These are phyloP conservation scores for Erebia epiphron DNA, from an alignment of 2,888 invertebrate species.

Conservation along the genomic window DNA sequence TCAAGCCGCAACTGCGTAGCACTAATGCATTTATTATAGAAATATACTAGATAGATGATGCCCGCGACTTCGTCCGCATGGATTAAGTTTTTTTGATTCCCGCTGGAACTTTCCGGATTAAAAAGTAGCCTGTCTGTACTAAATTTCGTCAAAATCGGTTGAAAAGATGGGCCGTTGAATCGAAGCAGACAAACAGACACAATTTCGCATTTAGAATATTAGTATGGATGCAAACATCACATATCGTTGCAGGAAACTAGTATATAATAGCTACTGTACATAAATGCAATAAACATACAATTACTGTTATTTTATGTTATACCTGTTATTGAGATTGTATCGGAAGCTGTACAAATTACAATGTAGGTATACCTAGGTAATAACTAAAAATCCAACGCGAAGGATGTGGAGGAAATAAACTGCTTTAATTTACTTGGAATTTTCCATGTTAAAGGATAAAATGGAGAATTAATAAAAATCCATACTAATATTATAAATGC, in stretches of 20 bases:
- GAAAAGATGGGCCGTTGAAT: no score
- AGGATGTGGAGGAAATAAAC: not conserved
- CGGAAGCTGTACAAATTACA: slow-evolving; percentile 8
- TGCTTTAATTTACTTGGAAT: no score
- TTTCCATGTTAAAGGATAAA: no score
- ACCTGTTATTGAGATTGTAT: slow-evolving; percentile 7
- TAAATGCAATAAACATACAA: slow-evolving; percentile 3
- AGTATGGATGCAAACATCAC: not conserved
- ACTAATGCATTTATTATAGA: slow-evolving; percentile 9
- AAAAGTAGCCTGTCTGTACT: no score
- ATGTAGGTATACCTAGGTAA: not conserved
- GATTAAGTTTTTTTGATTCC: no score
- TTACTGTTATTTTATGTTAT: slow-evolving; percentile 6
- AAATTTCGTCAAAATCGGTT: no score
- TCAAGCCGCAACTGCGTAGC: not conserved
- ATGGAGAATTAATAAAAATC: no score
- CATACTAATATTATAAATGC: no score
- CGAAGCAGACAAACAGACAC: no score
- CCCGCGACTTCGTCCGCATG: no score
- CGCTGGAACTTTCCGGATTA: no score
- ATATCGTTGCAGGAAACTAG: not conserved
- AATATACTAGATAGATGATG: not conserved
- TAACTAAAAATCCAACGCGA: slow-evolving; percentile 4
- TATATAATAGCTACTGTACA: not conserved
- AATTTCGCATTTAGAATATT: no score